Base-by-base conservation (phyloP, 2,797 vertebrate species). In the Intellagama lesueurii region DNA sequence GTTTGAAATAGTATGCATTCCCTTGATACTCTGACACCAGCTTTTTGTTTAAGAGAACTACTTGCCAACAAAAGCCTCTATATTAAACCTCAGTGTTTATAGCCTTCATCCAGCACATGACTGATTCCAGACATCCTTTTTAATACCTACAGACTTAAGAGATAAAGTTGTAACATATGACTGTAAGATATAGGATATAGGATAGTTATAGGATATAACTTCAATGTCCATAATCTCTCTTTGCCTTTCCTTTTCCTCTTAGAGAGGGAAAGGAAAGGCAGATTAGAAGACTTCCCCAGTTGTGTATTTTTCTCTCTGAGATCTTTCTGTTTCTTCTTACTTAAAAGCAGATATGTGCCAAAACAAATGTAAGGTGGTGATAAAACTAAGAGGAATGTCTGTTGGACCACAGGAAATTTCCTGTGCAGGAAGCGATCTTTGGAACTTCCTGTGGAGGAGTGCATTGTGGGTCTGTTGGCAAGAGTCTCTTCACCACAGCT, bases 361-460 rank as follows among this genome's bases (percentile, higher is more conserved):
- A 96, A 96, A 96, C 96, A 97, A 97, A 97, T 97, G 97, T 93
- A 93, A 91, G 92, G 40, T 91, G 96, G 94, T 97, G 97, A 97
- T 97, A 97, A 97, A 97, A 92, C 94, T 79, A 90, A 91, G 93
- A 95, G 96, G 94, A 95, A 96, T 96, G 97, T 97, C 97, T 96
- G 97, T 97, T 98, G 96, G 96, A 97, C 98, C 96, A 96, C 98
- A 97, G 98, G 98, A 98, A 98, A 98, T 98, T 98, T 98, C 98
- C 98, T 98, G 98, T 96, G 95, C 97, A 98, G 98, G 97, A 98
- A 98, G 95, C 87, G 96, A 97, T 98, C 97, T 97, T 97, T 96
- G 97, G 97, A 97, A 96, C 97, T 99, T 99, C 98, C 98, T 98
- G 98, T 96, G 96, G 90, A 96, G 95, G 40, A 77, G 95, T 96